Percentiles rank a stretch among this genome's conserved stretches.
Evolutionary conservation across 2,113 vertebrate genomes (phyloP).

Genomic region (Suncus etruscus): DNA sequence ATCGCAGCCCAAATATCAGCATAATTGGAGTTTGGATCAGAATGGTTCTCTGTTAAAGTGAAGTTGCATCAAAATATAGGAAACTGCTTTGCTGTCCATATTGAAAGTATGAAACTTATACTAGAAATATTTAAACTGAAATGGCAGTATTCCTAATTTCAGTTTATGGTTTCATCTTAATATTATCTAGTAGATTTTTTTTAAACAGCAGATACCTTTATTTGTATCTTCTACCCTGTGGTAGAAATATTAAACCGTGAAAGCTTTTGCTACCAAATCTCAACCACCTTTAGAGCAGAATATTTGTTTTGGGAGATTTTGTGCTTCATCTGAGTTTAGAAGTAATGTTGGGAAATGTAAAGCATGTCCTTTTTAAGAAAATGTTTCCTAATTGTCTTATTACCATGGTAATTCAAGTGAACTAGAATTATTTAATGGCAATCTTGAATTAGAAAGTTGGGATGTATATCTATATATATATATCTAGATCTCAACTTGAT

Average conservation of each 20-base stretch:
- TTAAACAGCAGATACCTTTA: constrained; percentile 54
- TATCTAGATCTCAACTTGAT: constrained; percentile 76
- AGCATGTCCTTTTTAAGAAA: constrained; percentile 78
- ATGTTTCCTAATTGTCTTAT: constrained; percentile 74
- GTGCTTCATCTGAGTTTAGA: constrained; percentile 72
- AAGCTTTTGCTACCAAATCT: constrained; percentile 63
- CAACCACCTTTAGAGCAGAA: constrained; percentile 62
- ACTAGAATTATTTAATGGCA: constrained; percentile 79
- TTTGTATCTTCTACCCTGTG: constrained; percentile 53
- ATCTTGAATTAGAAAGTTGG: constrained; percentile 81
- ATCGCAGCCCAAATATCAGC: too few species aligned
- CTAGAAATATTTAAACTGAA: constrained; percentile 63
- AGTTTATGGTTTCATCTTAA: constrained; percentile 57
- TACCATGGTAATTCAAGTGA: constrained; percentile 78
- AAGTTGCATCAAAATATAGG: constrained; percentile 49
- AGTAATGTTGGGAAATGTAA: constrained; percentile 76
- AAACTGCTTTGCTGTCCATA: constrained; percentile 62
- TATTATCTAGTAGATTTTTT: constrained; percentile 60
- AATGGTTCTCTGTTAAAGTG: constrained; percentile 7
- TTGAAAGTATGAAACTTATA: constrained; percentile 69
- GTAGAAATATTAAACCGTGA: constrained; percentile 70
- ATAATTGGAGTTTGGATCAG: too few species aligned
- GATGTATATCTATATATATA: constrained; percentile 15
- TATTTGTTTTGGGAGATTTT: constrained; percentile 61
- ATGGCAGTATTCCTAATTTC: constrained; percentile 59